Percentiles rank a stretch among this genome's conserved stretches.
Conservation (phyloP, 2,113 vertebrate genomes). For the Paramormyrops kingsleyae region DNA sequence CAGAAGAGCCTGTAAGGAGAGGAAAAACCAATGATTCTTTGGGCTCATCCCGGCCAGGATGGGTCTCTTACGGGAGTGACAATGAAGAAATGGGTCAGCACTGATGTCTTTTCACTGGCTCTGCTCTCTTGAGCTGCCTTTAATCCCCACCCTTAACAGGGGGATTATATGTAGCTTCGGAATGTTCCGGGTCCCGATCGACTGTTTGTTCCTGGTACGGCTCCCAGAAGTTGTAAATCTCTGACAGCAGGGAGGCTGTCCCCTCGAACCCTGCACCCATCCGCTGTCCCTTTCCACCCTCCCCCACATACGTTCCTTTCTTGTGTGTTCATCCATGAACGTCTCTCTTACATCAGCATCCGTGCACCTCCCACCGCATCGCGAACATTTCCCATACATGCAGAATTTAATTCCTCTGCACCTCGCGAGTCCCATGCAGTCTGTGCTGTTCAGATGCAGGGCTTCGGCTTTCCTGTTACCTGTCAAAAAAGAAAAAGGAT, state of each 20-base stretch:
- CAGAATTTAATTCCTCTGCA: neutral
- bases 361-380: neutral
- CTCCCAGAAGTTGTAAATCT: neutral
- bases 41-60: neutral
- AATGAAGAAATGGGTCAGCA: neutral
- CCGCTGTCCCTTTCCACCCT: neutral
- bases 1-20: neutral
- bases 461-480: neutral
- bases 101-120: neutral
- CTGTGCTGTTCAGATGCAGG: neutral
- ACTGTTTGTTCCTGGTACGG: neutral
- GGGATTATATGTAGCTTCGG: neutral
- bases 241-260: neutral
- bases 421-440: neutral
- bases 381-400: neutral
- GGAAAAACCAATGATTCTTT: neutral
- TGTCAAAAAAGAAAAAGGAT: neutral
- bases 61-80: neutral
- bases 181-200: neutral
- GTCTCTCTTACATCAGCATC: neutral
- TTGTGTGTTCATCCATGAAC: neutral
- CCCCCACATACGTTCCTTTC: neutral
- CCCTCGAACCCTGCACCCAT: neutral
- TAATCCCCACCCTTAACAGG: neutral
- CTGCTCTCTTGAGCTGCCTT: neutral